Conservation (phyloP, 37 sponge, comb jelly and placozoan genomes). For the Cladorhizidae sp. region DNA sequence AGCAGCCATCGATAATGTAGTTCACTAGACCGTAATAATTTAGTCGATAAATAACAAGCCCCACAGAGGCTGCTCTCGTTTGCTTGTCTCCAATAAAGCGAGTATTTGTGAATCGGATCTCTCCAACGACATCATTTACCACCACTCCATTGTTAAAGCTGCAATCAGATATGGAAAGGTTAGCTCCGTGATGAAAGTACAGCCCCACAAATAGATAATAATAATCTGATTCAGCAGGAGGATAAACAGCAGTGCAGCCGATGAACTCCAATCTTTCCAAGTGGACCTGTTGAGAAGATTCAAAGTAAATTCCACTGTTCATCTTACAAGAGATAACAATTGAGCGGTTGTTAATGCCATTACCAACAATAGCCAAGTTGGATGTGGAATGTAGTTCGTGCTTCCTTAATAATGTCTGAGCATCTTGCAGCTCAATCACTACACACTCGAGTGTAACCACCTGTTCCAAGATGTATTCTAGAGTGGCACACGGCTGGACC, state of each 20-base stretch:
- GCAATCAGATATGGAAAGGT: background rate
- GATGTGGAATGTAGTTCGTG: background rate
- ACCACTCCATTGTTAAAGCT: conserved; percentile 4
- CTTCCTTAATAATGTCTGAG: background rate
- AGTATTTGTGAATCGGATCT: background rate
- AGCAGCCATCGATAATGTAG: background rate
- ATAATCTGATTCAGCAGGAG: background rate
- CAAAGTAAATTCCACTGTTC: background rate
- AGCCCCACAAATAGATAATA: background rate
- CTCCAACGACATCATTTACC: background rate
- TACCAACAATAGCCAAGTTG: background rate
- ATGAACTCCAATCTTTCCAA: background rate
- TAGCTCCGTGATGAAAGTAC: background rate
- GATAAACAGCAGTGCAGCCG: background rate
- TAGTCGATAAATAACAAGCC: background rate
- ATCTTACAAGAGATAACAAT: background rate
- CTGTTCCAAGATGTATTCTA: background rate
- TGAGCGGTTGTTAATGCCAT: background rate
- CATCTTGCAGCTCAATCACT: background rate
- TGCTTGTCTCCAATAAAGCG: background rate
- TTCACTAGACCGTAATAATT: too few species aligned
- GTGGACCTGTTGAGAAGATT: background rate
- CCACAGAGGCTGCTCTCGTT: background rate
- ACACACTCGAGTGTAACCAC: background rate
- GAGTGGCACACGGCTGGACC: background rate